These are phyloP conservation scores for Mamestra brassicae DNA, from an alignment of 2,888 invertebrate species.

Conservation along the genomic window DNA sequence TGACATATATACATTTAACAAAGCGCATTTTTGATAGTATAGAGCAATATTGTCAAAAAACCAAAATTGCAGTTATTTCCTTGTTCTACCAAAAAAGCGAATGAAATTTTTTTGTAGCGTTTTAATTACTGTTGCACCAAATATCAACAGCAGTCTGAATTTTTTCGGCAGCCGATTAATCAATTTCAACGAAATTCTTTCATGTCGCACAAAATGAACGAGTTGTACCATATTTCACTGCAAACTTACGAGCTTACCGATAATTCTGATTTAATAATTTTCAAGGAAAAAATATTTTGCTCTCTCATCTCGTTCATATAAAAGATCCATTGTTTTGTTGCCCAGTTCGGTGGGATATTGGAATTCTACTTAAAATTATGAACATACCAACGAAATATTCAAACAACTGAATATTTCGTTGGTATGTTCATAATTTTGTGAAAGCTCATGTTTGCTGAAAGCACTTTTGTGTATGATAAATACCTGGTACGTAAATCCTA, in stretches of 20 bases:
- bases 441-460: too few relatives aligned
- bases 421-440: too few relatives aligned
- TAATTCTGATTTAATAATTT: not conserved
- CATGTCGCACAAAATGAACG: conserved; percentile 15
- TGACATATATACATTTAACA: too few relatives aligned
- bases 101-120: too few relatives aligned
- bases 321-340: not conserved
- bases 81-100: too few relatives aligned
- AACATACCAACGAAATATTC: too few relatives aligned
- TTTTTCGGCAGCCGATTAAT: conserved; percentile 10
- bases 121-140: not conserved
- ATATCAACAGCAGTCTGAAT: not conserved
- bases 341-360: not conserved
- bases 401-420: not conserved
- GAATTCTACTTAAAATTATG: not conserved
- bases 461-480: too few relatives aligned
- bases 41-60: too few relatives aligned
- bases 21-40: too few relatives aligned
- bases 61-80: too few relatives aligned
- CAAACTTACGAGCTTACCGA: not conserved
- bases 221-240: not conserved
- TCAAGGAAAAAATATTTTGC: not conserved
- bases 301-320: not conserved
- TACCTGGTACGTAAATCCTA: too few relatives aligned
- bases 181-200: conserved; percentile 24